A percentile compares a stretch with the other conserved stretches of the same genome.
phyloP scores from a whole-genome alignment of 2,797 vertebrate species.

The Acanthurus tractus region DNA sequence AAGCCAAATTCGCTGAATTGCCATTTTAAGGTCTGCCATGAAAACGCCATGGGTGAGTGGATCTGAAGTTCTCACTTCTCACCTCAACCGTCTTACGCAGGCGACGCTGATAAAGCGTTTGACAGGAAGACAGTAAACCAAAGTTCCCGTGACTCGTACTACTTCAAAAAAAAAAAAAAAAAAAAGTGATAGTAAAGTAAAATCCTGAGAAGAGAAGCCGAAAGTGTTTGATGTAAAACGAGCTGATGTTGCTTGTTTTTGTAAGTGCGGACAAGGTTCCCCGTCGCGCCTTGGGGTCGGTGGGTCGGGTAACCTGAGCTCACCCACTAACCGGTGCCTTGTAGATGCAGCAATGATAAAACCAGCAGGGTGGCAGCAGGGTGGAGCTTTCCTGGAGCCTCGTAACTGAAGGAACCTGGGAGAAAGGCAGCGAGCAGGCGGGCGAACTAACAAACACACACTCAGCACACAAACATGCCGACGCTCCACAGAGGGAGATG shows the following conservation, averaged over 20 bases:
- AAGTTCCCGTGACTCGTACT: slow-evolving; percentile 21
- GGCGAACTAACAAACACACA: slow-evolving; percentile 34
- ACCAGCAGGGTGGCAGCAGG: slow-evolving; percentile 61
- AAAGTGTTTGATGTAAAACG: slow-evolving; percentile 76
- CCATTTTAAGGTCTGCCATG: slow-evolving; percentile 50
- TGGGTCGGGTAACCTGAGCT: slow-evolving; percentile 79
- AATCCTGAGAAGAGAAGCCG: slow-evolving; percentile 40
- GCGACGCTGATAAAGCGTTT: slow-evolving; percentile 29
- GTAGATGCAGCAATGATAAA: slow-evolving; percentile 77
- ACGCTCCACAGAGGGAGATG: slow-evolving; percentile 43
- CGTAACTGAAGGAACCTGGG: slow-evolving; percentile 43
- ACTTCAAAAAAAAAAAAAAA: slow-evolving; percentile 10
- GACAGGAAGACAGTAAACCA: slow-evolving; percentile 30
- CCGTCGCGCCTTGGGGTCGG: slow-evolving; percentile 61
- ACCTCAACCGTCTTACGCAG: slow-evolving; percentile 15
- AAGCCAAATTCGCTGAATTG: slow-evolving; percentile 60
- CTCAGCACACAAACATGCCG: background rate
- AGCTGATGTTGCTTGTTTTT: slow-evolving; percentile 83
- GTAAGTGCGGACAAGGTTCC: slow-evolving; percentile 76
- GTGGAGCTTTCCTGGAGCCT: slow-evolving; percentile 51
- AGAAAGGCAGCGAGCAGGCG: slow-evolving; percentile 44
- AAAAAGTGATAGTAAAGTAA: slow-evolving; percentile 29
- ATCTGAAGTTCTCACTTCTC: slow-evolving; percentile 44
- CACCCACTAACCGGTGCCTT: slow-evolving; percentile 60
- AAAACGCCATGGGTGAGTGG: slow-evolving; percentile 45